Evolutionary conservation across 2,113 vertebrate genomes (phyloP), one percentile per base, ranked within the genome.

Genomic region (Lepus timidus): DNA sequence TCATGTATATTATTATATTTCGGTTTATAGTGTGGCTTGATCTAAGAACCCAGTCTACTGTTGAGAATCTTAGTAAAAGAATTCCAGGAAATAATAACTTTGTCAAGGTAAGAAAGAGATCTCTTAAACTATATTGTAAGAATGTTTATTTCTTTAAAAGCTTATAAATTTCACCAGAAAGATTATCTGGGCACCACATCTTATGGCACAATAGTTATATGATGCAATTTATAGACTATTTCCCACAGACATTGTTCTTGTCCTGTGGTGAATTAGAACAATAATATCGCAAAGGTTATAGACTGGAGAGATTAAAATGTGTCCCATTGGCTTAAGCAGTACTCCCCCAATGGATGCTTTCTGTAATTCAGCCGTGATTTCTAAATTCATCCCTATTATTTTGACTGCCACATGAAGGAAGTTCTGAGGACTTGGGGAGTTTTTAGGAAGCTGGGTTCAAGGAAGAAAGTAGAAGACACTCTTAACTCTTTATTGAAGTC

Each of bases 1-100:
- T 97, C 73, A 81, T 95, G 13, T 94, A 36, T 91, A 71, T 88
- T 95, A 93, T 92, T 96, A 86, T 95, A 94, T 96, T 98, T 88
- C 61, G 87, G 11, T 31, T 97, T 96, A 49, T 95, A 99, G 99
- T 99, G 78, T 99, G 99, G 99, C 98, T 99, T 98, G 99, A 99
- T 97, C 97, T 99, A 95, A 99, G 99, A 95, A 99, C 99, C 14
- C 99, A 99, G 97, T 99, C 99, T 68, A 99, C 99, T 0, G 99
- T 99, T 96, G 99, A 99, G 87, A 97, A 96, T n/a, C 99, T 99
- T 94, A 99, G 99, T 96, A 98, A 98, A 98, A 99, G 98, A 98
- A 98, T 99, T 84, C 99, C 99, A 79, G 99, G 99, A 91, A 98
- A 97, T 79, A 99, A 99, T 98, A 99, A 99, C 96, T 99, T 99